Conservation (phyloP, 2,888 invertebrate species). For the Limulus polyphemus region DNA sequence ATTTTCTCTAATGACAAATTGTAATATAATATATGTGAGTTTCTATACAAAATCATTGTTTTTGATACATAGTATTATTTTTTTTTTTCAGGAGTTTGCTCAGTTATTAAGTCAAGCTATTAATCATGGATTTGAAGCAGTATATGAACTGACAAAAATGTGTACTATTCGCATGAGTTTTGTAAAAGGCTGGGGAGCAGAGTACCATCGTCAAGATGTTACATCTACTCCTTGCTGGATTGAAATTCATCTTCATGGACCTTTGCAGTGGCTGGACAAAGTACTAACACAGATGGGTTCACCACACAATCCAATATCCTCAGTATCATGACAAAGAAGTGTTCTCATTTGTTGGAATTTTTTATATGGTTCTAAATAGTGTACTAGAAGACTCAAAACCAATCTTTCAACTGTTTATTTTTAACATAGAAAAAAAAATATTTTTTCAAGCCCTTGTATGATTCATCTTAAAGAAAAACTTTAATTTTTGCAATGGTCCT, state of each 20-base stretch:
- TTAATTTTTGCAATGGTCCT: too few species aligned
- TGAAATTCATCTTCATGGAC: slow-evolving; percentile 93
- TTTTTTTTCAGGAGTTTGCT: slow-evolving; percentile 72
- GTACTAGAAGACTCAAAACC: too few species aligned
- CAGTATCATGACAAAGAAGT: slow-evolving; percentile 22
- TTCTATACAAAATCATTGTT: too few species aligned
- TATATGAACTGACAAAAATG: slow-evolving; percentile 94
- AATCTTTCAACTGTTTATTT: too few species aligned
- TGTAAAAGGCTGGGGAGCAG: slow-evolving; percentile 53
- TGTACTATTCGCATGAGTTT: slow-evolving; percentile 99
- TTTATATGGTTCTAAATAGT: too few species aligned
- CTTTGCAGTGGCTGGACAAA: slow-evolving; percentile 89
- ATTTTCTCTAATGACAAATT: too few species aligned
- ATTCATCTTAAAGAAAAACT: too few species aligned
- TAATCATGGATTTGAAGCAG: slow-evolving; percentile 94
- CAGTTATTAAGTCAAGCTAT: slow-evolving; percentile 87
- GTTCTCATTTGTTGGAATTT: too few species aligned
- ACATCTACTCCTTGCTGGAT: slow-evolving; percentile 99
- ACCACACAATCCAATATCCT: slow-evolving; percentile 45
- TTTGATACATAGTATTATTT: too few species aligned
- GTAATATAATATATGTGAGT: too few species aligned
- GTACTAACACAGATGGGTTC: slow-evolving; percentile 96
- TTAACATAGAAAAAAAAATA: too few species aligned
- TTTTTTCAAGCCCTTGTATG: too few species aligned
- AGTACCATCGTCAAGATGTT: slow-evolving; percentile 74